Percentiles rank a stretch among this genome's conserved stretches.
Conservation (phyloP, 2,888 invertebrate genomes). For the Cryptops parisi region DNA sequence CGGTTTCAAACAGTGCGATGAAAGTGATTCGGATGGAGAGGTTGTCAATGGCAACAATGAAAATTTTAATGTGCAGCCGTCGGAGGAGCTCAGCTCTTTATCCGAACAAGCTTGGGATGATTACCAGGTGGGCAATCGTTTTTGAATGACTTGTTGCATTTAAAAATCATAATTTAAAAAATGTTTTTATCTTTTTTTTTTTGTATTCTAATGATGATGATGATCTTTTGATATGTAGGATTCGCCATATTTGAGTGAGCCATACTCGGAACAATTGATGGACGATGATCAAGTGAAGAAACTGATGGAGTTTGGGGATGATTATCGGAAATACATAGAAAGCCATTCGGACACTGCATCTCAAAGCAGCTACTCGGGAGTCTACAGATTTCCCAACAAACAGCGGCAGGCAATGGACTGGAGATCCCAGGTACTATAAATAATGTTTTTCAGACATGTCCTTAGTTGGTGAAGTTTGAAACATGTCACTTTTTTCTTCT, state of each 20-base stretch:
- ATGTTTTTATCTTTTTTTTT: neutral
- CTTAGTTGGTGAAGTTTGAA: no score
- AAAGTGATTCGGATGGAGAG: slow-evolving; percentile 8
- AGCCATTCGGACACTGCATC: slow-evolving; percentile 81
- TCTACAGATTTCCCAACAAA: no score
- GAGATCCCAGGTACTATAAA: no score
- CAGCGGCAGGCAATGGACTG: no score
- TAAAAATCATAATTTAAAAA: neutral
- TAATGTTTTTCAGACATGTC: no score
- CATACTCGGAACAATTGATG: slow-evolving; percentile 63
- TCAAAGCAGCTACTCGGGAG: slow-evolving; percentile 44
- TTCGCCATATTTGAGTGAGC: slow-evolving; percentile 67
- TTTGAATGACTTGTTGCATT: no score
- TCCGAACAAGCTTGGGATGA: slow-evolving; percentile 92
- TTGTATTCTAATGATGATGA: neutral
- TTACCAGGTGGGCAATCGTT: slow-evolving; percentile 61
- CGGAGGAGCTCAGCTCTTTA: slow-evolving; percentile 55
- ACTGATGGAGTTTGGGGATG: slow-evolving; percentile 73
- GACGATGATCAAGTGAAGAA: slow-evolving; percentile 72
- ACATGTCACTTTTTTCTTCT: no score
- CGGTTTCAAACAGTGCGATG: neutral
- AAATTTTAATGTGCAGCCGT: slow-evolving; percentile 7
- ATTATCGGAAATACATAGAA: slow-evolving; percentile 75
- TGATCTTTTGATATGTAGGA: slow-evolving; percentile 43
- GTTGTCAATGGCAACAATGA: neutral